A percentile compares a stretch with the other conserved stretches of the same genome.
Conservation (phyloP, 2,888 invertebrate species). For the Cheilosia impressa region DNA sequence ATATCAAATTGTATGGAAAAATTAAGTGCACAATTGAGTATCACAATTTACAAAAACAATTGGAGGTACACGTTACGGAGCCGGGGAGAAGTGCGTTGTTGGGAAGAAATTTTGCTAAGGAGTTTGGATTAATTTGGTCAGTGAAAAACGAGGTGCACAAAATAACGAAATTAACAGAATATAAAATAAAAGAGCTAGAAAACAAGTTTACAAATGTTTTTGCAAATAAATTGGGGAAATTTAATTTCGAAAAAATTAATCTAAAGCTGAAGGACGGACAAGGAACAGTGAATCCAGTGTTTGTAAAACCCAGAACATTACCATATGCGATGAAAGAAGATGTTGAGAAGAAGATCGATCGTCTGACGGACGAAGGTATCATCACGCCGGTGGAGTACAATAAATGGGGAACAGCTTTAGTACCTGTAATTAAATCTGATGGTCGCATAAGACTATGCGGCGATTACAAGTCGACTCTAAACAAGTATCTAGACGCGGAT, state of each 20-base stretch:
- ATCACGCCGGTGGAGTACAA: too few species aligned
- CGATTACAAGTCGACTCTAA: slow-evolving; percentile 8
- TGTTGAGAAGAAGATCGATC: too few species aligned
- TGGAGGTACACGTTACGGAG: too few species aligned
- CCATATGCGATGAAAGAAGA: too few species aligned
- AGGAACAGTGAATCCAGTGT: too few species aligned
- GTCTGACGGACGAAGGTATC: too few species aligned
- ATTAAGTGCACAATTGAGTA: too few species aligned
- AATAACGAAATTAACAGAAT: slow-evolving; percentile 1
- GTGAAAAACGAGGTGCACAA: slow-evolving; percentile 11
- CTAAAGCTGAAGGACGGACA: slow-evolving; percentile 3
- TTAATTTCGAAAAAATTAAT: slow-evolving; percentile 21
- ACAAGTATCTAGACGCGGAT: slow-evolving; percentile 16
- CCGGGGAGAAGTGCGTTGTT: too few species aligned
- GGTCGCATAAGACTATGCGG: too few species aligned
- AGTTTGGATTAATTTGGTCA: slow-evolving; percentile 11
- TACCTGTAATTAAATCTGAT: too few species aligned
- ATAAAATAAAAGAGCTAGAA: slow-evolving; percentile 8
- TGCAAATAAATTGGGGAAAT: slow-evolving; percentile 17
- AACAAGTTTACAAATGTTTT: slow-evolving; percentile 6
- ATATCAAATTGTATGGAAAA: too few species aligned
- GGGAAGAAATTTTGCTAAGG: neutral
- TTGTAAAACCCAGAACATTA: slow-evolving; percentile 6
- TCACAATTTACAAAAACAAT: too few species aligned
- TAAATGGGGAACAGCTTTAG: slow-evolving; percentile 25